Conservation (phyloP, 2,797 vertebrate species). For the Limnodromus scolopaceus region DNA sequence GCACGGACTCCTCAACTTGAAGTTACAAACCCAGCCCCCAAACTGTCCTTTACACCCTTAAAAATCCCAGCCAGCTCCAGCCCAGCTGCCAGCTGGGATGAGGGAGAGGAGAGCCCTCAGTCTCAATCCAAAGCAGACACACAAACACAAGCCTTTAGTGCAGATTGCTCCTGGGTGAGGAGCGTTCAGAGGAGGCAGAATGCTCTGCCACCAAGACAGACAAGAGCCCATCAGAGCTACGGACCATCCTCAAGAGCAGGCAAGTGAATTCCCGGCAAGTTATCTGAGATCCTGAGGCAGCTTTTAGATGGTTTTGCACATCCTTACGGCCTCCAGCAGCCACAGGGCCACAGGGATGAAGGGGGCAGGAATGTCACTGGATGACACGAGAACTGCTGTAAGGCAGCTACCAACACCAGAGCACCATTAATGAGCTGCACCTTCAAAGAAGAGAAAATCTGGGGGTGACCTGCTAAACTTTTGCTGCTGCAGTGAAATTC, state of each 20-base stretch:
- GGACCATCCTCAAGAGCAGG: background rate
- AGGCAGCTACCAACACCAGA: background rate
- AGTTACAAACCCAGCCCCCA: background rate
- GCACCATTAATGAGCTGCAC: background rate
- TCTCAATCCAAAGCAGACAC: background rate
- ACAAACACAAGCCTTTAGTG: rapidly evolving
- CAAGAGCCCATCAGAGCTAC: background rate
- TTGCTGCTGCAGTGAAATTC: background rate
- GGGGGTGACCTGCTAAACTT: background rate
- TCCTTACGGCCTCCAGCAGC: background rate
- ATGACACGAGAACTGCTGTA: background rate
- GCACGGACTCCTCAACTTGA: background rate
- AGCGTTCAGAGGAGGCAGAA: background rate
- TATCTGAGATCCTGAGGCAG: background rate
- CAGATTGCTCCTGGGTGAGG: background rate
- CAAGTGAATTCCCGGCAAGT: background rate
- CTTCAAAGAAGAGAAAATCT: background rate
- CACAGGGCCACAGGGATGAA: rapidly evolving
- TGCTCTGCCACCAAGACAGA: background rate
- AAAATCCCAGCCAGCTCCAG: background rate
- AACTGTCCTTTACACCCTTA: background rate
- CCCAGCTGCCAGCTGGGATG: background rate
- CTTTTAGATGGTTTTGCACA: background rate
- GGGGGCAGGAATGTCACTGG: rapidly evolving
- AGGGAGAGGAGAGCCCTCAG: background rate